These are phyloP conservation scores for Protodeltote pygarga DNA, from an alignment of 2,888 invertebrate genomes.

Conservation along the genomic window DNA sequence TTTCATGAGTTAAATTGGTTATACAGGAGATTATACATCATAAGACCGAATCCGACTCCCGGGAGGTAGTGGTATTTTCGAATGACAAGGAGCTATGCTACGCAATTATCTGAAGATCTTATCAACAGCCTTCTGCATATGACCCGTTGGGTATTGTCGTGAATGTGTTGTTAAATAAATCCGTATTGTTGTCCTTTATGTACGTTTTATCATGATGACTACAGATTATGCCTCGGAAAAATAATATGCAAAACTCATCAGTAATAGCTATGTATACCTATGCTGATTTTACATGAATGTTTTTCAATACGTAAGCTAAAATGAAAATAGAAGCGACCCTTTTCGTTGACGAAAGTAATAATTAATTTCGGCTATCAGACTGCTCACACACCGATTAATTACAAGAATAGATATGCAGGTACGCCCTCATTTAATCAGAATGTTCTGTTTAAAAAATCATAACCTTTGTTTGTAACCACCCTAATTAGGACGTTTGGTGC, in stretches of 20 bases:
- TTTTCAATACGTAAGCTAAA: background rate
- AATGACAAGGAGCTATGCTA: slow-evolving; percentile 28
- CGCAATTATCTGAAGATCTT: slow-evolving; percentile 30
- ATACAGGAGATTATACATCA: too few relatives aligned
- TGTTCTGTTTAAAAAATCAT: slow-evolving; percentile 62
- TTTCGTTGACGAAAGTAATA: slow-evolving; percentile 17
- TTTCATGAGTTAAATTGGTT: too few relatives aligned
- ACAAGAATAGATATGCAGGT: slow-evolving; percentile 37
- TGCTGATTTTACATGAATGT: too few relatives aligned
- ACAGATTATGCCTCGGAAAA: too few relatives aligned
- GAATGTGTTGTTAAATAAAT: slow-evolving; percentile 1
- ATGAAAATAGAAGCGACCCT: slow-evolving; percentile 3
- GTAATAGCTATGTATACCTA: too few relatives aligned
- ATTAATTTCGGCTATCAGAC: slow-evolving; percentile 27
- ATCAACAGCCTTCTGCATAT: slow-evolving; percentile 19
- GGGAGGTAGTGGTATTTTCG: slow-evolving; percentile 20
- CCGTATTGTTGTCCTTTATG: slow-evolving; percentile 13
- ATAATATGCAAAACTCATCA: too few relatives aligned
- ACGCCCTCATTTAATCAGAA: slow-evolving; percentile 52
- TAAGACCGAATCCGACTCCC: slow-evolving; percentile 13
- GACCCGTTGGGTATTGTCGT: slow-evolving; percentile 11
- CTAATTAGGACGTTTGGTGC: slow-evolving; percentile 45
- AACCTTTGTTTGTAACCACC: slow-evolving; percentile 58
- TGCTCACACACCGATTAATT: slow-evolving; percentile 26
- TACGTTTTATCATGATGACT: too few relatives aligned